phyloP scores from a whole-genome alignment of 2,797 vertebrate genomes.

The Acipenser ruthenus region DNA sequence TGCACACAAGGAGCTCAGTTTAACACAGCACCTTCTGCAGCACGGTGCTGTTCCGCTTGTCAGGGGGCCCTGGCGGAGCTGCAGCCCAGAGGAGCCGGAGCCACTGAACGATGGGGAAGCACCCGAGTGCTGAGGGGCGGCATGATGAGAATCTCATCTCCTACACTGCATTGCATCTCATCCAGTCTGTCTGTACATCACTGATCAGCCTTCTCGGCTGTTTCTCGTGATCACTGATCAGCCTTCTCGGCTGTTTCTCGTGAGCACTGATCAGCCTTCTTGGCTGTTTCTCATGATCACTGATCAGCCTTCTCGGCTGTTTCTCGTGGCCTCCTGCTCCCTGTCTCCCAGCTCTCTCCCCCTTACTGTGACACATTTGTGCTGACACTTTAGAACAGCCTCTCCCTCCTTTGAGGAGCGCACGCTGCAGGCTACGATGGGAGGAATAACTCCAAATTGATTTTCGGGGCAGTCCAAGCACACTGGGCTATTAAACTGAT shows the following conservation, averaged over 20 bases:
- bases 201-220: no score
- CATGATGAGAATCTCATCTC: no score
- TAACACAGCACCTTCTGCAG: no score
- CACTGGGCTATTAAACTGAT: conserved; percentile 35
- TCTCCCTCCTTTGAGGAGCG: conserved; percentile 20
- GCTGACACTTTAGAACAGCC: conserved; percentile 24
- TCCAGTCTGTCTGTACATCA: no score
- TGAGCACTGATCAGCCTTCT: not conserved
- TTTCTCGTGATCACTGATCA: no score
- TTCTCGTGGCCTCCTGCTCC: not conserved
- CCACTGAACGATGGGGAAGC: no score
- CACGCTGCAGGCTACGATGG: conserved; percentile 30
- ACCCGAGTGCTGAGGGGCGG: no score
- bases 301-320: not conserved
- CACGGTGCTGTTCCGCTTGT: no score
- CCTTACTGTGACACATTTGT: conserved; percentile 26
- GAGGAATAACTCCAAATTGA: conserved; percentile 45
- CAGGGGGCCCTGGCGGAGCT: no score
- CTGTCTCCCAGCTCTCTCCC: not conserved
- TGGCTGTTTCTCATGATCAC: not conserved
- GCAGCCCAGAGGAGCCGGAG: no score
- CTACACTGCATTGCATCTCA: no score
- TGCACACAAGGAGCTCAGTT: no score
- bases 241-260: not conserved
- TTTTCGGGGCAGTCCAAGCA: conserved; percentile 33